Evolutionary conservation across 2,888 invertebrate genomes (phyloP), one percentile per base, ranked within the genome.

Genomic region (Apodemia hepburni): DNA sequence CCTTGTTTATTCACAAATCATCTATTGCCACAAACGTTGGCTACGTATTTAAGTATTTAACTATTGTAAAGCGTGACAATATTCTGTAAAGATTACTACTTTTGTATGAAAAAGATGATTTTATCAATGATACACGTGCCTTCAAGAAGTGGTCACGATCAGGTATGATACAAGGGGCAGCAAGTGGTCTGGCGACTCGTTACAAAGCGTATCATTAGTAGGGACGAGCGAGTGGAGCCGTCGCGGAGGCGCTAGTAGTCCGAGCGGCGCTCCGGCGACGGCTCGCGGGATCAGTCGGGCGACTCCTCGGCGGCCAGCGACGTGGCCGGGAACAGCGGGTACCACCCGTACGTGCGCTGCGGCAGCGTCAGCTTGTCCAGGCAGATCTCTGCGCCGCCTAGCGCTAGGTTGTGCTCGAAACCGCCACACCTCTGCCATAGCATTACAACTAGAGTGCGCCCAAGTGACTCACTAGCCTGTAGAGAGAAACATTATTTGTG

Each of bases 381-480:
- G 69, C 95, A 94, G 69, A 98, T 95, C 85, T 98, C 97, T 0
- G 95, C 96, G 58, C 97, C 97, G 12, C 98, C 98, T 54, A 98
- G 89, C 57, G 92, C 92, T 57, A 91, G 80, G 79, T 97, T 97
- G 82, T 97, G 97, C 78, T 97, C 97, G 83, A 97, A 97, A 3
- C 96, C 96, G 65, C 96, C 95, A 79, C 97, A 96, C 66, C 96
- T 94, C 78, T 98, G 97, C 98, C 98, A 98, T 60, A 98, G 93
- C 96, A 97, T 97, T 62, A 98, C 97, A 70, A 98, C 94, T 69
- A 98, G 93, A 67, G 96, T 96, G 63, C 98, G 94, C 0, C 96
- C 96, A 33, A 96, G 92, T 0, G 95, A 95, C 79, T 96, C 96
- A 74, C 94, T 94, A 17, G 95, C 94, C 94, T 94, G 73, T n/a